A percentile compares a stretch with the other conserved stretches of the same genome.
Evolutionary conservation across 2,888 invertebrate genomes (phyloP).

Genomic region (Willowsia nigromaculata): DNA sequence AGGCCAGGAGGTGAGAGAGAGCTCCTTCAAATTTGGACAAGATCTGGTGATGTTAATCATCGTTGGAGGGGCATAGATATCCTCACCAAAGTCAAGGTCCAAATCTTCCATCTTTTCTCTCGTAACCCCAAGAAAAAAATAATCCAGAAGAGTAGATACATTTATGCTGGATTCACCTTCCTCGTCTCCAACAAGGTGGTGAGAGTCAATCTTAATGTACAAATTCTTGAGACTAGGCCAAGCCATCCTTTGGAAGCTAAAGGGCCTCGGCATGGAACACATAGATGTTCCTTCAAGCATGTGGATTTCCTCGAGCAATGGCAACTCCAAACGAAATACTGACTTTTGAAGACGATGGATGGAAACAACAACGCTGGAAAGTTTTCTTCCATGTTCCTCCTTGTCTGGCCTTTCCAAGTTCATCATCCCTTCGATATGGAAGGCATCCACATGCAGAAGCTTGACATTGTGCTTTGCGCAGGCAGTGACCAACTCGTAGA

Average conservation of each 20-base stretch:
- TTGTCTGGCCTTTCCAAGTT: not conserved
- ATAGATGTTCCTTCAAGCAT: too few relatives aligned
- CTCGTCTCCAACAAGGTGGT: too few relatives aligned
- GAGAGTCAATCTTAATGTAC: not conserved
- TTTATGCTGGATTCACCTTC: too few relatives aligned
- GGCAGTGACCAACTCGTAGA: not conserved
- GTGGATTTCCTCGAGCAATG: not conserved
- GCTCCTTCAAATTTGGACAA: not conserved
- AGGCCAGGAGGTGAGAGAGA: not conserved
- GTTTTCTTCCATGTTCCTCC: not conserved
- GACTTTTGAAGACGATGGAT: not conserved
- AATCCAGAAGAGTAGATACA: not conserved
- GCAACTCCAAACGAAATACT: not conserved
- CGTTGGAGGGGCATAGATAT: not conserved
- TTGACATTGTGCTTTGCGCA: not conserved
- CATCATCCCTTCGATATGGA: not conserved
- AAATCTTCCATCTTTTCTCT: not conserved
- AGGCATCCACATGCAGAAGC: not conserved
- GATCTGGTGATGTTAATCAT: not conserved
- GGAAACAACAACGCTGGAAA: not conserved
- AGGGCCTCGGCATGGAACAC: too few relatives aligned
- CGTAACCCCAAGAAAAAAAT: not conserved
- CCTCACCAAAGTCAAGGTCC: not conserved
- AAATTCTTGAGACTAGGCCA: not conserved
- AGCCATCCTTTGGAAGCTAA: too few relatives aligned